A percentile compares a stretch with the other conserved stretches of the same genome.
These are phyloP conservation scores for Polydrusus tereticollis DNA, from an alignment of 2,888 invertebrate species.

Conservation along the genomic window DNA sequence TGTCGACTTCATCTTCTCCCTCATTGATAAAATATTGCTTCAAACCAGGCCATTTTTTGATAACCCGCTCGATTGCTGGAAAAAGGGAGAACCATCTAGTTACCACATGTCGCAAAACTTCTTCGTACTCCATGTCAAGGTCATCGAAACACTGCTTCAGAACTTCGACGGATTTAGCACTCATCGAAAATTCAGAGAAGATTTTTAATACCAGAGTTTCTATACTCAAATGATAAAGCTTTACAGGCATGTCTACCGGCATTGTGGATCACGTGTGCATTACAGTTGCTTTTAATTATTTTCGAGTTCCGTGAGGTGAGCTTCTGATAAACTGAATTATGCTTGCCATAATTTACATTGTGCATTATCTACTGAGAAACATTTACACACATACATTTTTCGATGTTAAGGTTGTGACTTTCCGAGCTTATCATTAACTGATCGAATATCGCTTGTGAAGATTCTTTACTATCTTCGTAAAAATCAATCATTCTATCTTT, in stretches of 20 bases:
- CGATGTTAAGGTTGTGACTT: not conserved
- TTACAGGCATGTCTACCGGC: constrained; percentile 51
- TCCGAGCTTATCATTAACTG: not conserved
- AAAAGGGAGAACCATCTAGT: constrained; percentile 45
- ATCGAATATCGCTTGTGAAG: not conserved
- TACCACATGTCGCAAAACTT: constrained; percentile 23
- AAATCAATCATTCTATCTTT: not conserved
- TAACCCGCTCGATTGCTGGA: constrained; percentile 46
- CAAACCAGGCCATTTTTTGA: constrained; percentile 44
- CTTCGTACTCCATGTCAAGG: constrained; percentile 27
- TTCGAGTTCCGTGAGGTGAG: constrained; percentile 20
- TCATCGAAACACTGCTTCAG: constrained; percentile 47
- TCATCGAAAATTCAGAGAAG: constrained; percentile 51
- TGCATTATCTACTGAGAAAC: not conserved
- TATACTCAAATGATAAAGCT: constrained; percentile 50
- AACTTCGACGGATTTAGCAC: constrained; percentile 45
- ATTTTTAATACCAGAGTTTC: constrained; percentile 55
- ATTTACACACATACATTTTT: too few relatives aligned
- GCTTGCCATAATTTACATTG: not conserved
- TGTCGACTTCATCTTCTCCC: constrained; percentile 23
- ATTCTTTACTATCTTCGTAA: not conserved
- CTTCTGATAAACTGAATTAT: not conserved
- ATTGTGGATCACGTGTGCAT: constrained; percentile 52
- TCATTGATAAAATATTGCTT: constrained; percentile 41
- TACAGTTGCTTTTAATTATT: constrained; percentile 51